Base-by-base conservation (phyloP, 2,113 vertebrate species). In the Percopsis transmontana region DNA sequence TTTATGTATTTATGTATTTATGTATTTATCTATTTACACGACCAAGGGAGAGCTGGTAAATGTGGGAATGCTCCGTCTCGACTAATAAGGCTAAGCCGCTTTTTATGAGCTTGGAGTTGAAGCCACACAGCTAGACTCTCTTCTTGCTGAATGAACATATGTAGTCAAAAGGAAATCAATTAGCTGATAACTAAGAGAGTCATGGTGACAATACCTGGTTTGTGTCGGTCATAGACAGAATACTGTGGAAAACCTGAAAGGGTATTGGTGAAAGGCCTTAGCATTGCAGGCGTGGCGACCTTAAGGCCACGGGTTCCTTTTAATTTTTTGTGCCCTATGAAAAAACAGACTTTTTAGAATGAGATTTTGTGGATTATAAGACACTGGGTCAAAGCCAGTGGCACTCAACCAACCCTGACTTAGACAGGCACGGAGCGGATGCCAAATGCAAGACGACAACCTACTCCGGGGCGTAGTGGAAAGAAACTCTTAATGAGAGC, bases 21-120 rank as follows among this genome's bases (percentile, higher is more conserved):
- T 88, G 80, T 88, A 85, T 88, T 90, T 87, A 86, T 88, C 85
- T 86, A 87, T 90, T 90, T 90, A 89, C 86, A 68, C 48, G 68
- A 71, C 80, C 79, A 16, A 65, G 80, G 81, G 83, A 85, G 68
- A 62, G 59, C 66, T 78, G 73, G 61, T 63, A 57, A 81, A 68
- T 76, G 82, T 40, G 55, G 10, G 59, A 63, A 73, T 82, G 77
- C 79, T 78, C 74, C 66, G 23, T 2, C 2, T 74, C 68, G 65
- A 71, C 86, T 89, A 88, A 90, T 91, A 86, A 81, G 84, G 75
- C 81, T 87, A 86, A 89, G 87, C 85, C 67, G 59, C 70, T 78
- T 74, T 68, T 74, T 73, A 63, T 63, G 48, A 84, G 86, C 68
- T 63, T 4, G 61, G 63, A 85, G 82, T 68, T 56, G 53, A 23